Base-by-base conservation (phyloP, 2,888 invertebrate genomes). In the Plemyria rubiginata region DNA sequence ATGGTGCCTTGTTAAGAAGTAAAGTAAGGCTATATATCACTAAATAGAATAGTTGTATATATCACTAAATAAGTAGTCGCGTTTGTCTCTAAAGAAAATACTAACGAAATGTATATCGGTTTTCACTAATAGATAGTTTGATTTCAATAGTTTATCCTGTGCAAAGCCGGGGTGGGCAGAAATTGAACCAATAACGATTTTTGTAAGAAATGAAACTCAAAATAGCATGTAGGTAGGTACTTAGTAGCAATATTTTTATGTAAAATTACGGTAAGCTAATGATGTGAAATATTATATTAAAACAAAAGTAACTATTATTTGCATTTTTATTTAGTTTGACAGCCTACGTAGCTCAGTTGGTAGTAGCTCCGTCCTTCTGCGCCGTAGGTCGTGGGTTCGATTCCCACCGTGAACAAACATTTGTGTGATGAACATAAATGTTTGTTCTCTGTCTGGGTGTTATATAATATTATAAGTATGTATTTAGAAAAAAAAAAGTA, bases 231-330 rank as follows among this genome's bases (percentile, higher is more conserved):
- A 38, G 2, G 36, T 38, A 32, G 32, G 32, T 32, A 32, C 1
- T 22, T 3, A 40, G 28, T 48, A 53, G 48, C 46, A 41, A 55
- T 52, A 54, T 52, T 55, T 55, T 55, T 55, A 40, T 61, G 55
- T 52, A 55, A 61, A 58, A 48, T 53, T 57, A 53, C 32, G 0
- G 29, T 59, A 63, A 41, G 36, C 9, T 48, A 54, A 40, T 50
- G 36, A 56, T 57, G 54, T 55, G 40, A 58, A 65, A 52, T 49
- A 52, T 58, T 28, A 50, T 38, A 50, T 52, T 28, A 56, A 60
- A 54, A 46, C 11, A 13, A 38, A 52, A 52, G 12, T 54, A 54
- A 15, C 32, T 50, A 22, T 48, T 11, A 13, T 45, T 9, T 22
- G 51, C 11, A 22, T 41, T 58, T 58, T 59, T 28, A 53, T 53